Evolutionary conservation across 2,113 vertebrate species (phyloP), one percentile per base, ranked within the genome.

Genomic region (Tachysurus fulvidraco): DNA sequence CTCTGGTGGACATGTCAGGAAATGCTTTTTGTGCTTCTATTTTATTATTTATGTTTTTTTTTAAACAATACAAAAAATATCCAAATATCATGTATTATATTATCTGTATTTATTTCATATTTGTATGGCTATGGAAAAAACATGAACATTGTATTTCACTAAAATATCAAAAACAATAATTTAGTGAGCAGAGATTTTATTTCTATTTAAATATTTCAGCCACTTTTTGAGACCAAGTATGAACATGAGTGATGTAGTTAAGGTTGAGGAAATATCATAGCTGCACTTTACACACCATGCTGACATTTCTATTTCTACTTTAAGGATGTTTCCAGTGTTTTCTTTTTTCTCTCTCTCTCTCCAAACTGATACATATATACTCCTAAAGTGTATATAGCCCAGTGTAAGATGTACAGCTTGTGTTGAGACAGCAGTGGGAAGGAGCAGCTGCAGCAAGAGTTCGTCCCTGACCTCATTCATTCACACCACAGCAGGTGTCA

Each of bases 381-480:
- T 4, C 3, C 7, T 21, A 23, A 30, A 46, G 13, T 19, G 62
- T 52, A 17, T 74, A 28, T 69, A 28, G 23, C 57, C 60, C 86
- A 83, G 84, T 88, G 52, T 10, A 80, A 85, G 87, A 87, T 89
- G 54, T 76, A 57, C 77, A 36, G 25, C 80, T 65, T 54, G 46
- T 71, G 57, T 54, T 81, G 50, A 84, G 77, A 73, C 84, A 78
- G 80, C 89, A 93, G 92, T 95, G 93, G 93, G 93, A 95, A 95
- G 89, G 90, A 91, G 93, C 94, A 95, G 93, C 94, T 95, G 94
- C 91, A 93, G 91, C 90, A 91, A 92, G 92, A 92, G 89, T 92
- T 93, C 91, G 92, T 93, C 91, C 92, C 93, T 94, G 92, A 94
- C 93, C 92, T 92, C 93, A 95, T 96, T 95, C 93, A 94, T 92